Evolutionary conservation across 2,888 invertebrate species (phyloP).

Genomic region (Hyles lineata): DNA sequence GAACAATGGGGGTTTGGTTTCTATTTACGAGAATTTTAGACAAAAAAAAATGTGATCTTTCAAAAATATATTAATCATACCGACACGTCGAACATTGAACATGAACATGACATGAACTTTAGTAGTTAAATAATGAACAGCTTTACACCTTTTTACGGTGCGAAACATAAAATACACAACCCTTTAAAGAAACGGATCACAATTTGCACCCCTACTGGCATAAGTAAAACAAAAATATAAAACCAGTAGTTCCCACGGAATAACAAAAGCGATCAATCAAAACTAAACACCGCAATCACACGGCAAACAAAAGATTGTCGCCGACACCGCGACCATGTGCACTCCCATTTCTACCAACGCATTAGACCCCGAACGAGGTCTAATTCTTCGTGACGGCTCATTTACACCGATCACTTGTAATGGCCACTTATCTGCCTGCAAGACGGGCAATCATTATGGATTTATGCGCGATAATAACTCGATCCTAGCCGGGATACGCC

Average conservation of each 20-base stretch:
- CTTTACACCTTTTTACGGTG: too few species aligned
- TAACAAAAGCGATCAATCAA: neutral
- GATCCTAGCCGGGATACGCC: conserved; percentile 48
- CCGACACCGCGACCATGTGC: neutral
- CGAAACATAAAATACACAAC: too few species aligned
- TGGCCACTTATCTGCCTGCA: conserved; percentile 57
- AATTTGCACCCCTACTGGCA: too few species aligned
- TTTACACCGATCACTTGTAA: conserved; percentile 67
- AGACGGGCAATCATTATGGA: conserved; percentile 69
- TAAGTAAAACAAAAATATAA: neutral
- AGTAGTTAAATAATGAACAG: too few species aligned
- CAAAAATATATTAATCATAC: too few species aligned
- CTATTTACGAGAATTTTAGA: too few species aligned
- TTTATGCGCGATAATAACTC: conserved; percentile 73
- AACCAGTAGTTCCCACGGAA: neutral
- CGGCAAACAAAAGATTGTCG: conserved; percentile 1
- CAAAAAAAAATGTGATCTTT: too few species aligned
- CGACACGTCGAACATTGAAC: too few species aligned
- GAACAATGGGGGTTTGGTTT: too few species aligned
- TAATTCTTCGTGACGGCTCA: conserved; percentile 62
- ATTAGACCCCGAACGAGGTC: conserved; percentile 54
- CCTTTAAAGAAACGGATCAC: too few species aligned
- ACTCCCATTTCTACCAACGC: conserved; percentile 51
- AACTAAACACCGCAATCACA: neutral
- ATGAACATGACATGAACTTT: too few species aligned